These are phyloP conservation scores for Aeoliscus strigatus DNA, from an alignment of 2,797 vertebrate genomes.

Conservation along the genomic window DNA sequence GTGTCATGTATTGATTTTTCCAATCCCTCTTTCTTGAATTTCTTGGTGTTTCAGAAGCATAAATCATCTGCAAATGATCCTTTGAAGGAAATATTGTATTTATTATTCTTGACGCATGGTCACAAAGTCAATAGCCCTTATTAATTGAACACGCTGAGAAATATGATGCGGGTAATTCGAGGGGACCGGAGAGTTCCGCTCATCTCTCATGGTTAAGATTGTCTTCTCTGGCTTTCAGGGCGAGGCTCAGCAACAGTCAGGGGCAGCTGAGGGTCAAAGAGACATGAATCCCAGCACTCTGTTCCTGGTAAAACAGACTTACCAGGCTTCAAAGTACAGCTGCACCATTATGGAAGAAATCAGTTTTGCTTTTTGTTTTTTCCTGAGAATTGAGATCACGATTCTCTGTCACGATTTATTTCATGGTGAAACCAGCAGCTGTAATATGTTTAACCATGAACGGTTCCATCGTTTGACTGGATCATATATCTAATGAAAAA, in stretches of 20 bases:
- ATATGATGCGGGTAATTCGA: slow-evolving; percentile 71
- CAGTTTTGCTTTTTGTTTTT: no score
- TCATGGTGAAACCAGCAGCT: no score
- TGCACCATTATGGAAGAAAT: background rate
- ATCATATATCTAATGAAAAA: no score
- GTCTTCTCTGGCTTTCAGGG: slow-evolving; percentile 56
- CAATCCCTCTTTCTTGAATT: slow-evolving; percentile 62
- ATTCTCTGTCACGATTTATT: no score
- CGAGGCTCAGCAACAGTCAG: slow-evolving; percentile 25
- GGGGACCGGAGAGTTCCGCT: slow-evolving; percentile 52
- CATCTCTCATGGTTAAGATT: slow-evolving; percentile 56
- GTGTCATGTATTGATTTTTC: slow-evolving; percentile 72
- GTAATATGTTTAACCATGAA: no score
- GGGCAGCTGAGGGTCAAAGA: slow-evolving; percentile 38
- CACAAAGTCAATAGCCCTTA: slow-evolving; percentile 75
- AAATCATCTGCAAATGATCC: slow-evolving; percentile 72
- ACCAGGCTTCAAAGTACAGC: background rate
- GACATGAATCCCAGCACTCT: slow-evolving; percentile 28
- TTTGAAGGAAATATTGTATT: slow-evolving; percentile 74
- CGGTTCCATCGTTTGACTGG: no score
- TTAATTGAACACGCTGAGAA: slow-evolving; percentile 75
- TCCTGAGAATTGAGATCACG: no score
- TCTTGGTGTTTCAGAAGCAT: slow-evolving; percentile 65
- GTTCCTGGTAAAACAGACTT: background rate
- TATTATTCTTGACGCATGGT: slow-evolving; percentile 75